phyloP scores from a whole-genome alignment of 2,797 vertebrate genomes.

The Malacoraja senta region DNA sequence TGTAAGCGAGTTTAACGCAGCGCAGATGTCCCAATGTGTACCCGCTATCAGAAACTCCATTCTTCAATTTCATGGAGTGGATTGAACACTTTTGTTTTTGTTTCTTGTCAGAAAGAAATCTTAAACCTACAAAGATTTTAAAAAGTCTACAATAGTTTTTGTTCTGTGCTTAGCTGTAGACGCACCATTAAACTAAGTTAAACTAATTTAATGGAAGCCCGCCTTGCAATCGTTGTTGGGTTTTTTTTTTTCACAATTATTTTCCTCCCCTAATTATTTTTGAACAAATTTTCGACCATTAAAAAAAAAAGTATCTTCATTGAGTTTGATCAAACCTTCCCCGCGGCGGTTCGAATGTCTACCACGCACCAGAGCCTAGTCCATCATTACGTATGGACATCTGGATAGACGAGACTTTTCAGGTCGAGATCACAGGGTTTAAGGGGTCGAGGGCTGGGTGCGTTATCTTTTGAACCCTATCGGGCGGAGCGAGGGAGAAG shows the following conservation, averaged over 20 bases:
- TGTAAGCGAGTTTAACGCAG: conserved; percentile 26
- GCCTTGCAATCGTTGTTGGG: not conserved
- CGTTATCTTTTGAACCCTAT: not conserved
- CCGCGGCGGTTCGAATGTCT: not conserved
- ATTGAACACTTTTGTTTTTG: not conserved
- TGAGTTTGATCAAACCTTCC: not conserved
- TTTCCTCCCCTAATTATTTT: too few relatives aligned
- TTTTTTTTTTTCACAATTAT: not conserved
- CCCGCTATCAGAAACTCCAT: not conserved
- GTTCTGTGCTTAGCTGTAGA: not conserved
- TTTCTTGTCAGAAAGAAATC: not conserved
- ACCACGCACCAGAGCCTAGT: not conserved
- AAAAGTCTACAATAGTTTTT: not conserved
- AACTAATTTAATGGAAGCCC: not conserved
- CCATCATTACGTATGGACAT: not conserved
- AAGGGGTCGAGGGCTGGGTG: not conserved
- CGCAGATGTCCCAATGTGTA: conserved; percentile 4
- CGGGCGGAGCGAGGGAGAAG: not conserved
- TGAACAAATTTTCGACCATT: not conserved
- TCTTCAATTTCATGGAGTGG: not conserved
- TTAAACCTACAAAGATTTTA: not conserved
- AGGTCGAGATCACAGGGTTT: not conserved
- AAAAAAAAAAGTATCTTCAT: too few relatives aligned
- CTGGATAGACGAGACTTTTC: not conserved
- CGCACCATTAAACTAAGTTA: not conserved